A percentile compares a stretch with the other conserved stretches of the same genome.
These are phyloP conservation scores for Gerris buenoi DNA, from an alignment of 1,140 invertebrate species.

Conservation along the genomic window DNA sequence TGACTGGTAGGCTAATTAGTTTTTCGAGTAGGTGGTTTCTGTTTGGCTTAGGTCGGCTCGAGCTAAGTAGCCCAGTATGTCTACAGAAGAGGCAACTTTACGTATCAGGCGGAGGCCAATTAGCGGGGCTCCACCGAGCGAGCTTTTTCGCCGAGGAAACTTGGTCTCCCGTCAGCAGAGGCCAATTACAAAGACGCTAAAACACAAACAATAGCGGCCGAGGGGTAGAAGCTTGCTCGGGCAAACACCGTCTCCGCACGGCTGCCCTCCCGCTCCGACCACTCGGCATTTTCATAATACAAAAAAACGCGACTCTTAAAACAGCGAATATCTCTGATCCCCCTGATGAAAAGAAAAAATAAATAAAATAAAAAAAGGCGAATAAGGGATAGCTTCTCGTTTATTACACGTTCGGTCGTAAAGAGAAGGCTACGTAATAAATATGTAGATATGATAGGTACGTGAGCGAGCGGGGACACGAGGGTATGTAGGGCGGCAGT, in stretches of 20 bases:
- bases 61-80: not conserved
- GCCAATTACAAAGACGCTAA: conserved; percentile 10
- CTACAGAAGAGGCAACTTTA: not conserved
- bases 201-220: conserved; percentile 9
- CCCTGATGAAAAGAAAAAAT: too few species aligned
- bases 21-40: not conserved
- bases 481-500: not conserved
- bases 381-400: not conserved
- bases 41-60: conserved; percentile 1
- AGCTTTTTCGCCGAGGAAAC: not conserved
- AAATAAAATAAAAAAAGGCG: not conserved
- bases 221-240: not conserved
- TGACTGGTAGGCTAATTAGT: not conserved
- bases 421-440: not conserved
- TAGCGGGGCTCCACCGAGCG: conserved; percentile 4
- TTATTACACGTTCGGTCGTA: not conserved
- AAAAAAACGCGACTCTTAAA: too few species aligned
- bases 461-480: not conserved
- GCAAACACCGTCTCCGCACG: not conserved
- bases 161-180: conserved; percentile 8
- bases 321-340: too few species aligned
- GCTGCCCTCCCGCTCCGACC: too few species aligned
- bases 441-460: not conserved
- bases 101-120: conserved; percentile 4
- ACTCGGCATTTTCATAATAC: too few species aligned